phyloP scores from a whole-genome alignment of 2,888 invertebrate genomes.

The Lissonota sp. region DNA sequence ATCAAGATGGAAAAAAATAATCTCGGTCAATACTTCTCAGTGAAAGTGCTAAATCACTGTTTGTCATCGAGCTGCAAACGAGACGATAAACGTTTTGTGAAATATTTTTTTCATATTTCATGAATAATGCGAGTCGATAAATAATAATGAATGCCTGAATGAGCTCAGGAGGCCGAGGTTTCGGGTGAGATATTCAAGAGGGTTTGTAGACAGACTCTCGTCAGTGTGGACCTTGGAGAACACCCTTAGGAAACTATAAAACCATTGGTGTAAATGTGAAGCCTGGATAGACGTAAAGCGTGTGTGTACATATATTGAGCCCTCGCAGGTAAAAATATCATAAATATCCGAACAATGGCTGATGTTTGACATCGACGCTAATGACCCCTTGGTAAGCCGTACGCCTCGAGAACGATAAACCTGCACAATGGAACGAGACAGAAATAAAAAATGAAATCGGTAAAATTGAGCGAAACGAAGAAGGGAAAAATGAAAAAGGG shows the following conservation, averaged over 20 bases:
- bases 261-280: constrained; percentile 24
- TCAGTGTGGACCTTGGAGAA: constrained; percentile 34
- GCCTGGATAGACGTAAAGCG: neutral
- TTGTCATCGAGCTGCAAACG: constrained; percentile 48
- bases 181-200: constrained; percentile 4
- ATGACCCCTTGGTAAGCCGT: constrained; percentile 73
- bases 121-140: constrained; percentile 48
- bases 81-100: constrained; percentile 20
- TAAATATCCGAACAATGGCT: constrained; percentile 76
- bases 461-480: constrained; percentile 82
- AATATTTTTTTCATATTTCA: constrained; percentile 35
- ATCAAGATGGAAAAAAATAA: neutral
- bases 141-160: constrained; percentile 35
- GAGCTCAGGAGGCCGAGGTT: constrained; percentile 15
- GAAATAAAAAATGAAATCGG: constrained; percentile 74
- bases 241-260: constrained; percentile 57
- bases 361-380: constrained; percentile 80
- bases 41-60: constrained; percentile 30
- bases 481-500: constrained; percentile 53
- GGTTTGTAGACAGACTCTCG: constrained; percentile 30
- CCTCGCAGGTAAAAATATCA: constrained; percentile 72
- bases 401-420: constrained; percentile 76
- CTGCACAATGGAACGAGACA: constrained; percentile 76
- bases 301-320: constrained; percentile 23
- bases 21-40: neutral